Percentiles rank a stretch among this genome's conserved stretches.
phyloP scores from a whole-genome alignment of 2,797 vertebrate species.

The Aselliscus stoliczkanus region DNA sequence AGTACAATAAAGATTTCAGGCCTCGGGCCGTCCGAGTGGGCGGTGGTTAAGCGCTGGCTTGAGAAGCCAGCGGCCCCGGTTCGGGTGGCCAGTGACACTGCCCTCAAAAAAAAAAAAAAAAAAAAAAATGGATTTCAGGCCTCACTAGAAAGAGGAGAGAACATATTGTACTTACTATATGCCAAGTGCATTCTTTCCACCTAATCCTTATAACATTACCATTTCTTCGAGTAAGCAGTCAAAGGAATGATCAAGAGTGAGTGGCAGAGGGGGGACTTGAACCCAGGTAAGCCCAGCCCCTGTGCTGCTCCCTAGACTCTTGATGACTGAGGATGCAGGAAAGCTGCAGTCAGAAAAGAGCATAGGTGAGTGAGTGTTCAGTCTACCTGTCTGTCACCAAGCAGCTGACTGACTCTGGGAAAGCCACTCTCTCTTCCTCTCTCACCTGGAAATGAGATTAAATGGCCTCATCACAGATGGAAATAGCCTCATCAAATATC shows the following conservation, averaged over 20 bases:
- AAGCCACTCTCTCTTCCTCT: not conserved
- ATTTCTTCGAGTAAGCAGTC: accelerated
- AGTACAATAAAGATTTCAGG: not conserved
- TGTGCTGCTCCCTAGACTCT: not conserved
- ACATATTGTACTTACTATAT: accelerated
- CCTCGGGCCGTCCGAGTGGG: too few relatives aligned
- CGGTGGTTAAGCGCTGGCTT: too few relatives aligned
- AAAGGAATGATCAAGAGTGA: too few relatives aligned
- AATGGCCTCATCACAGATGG: not conserved
- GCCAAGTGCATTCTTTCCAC: not conserved
- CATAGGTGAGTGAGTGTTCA: too few relatives aligned
- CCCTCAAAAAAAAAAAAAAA: too few relatives aligned
- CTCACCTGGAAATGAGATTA: not conserved
- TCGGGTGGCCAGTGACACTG: too few relatives aligned
- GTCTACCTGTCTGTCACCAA: not conserved
- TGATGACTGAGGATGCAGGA: accelerated
- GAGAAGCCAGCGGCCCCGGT: too few relatives aligned
- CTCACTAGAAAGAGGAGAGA: not conserved
- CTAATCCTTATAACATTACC: not conserved
- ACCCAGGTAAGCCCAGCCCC: not conserved
- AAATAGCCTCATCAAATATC: not conserved
- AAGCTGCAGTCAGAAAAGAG: accelerated
- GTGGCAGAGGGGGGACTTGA: not conserved
- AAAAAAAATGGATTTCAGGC: too few relatives aligned
- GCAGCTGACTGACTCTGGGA: not conserved